phyloP scores from a whole-genome alignment of 2,113 vertebrate genomes.

The Eublepharis macularius region DNA sequence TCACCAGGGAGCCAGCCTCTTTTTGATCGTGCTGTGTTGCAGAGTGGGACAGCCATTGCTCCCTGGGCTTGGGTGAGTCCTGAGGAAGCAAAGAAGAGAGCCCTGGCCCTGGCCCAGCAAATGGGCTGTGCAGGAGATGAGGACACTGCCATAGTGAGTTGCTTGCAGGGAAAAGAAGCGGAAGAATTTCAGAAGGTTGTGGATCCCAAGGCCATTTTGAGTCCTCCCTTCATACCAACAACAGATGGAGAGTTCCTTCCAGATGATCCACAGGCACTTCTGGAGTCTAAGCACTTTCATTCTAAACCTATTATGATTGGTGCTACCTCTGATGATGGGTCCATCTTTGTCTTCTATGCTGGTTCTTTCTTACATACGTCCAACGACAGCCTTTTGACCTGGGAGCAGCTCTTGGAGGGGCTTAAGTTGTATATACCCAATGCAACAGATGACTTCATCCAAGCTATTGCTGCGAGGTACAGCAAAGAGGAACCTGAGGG shows the following conservation, averaged over 20 bases:
- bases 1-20: slow-evolving; percentile 71
- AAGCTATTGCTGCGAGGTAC: slow-evolving; percentile 67
- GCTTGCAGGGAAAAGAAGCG: slow-evolving; percentile 61
- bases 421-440: slow-evolving; percentile 32
- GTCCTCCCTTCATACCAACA: slow-evolving; percentile 52
- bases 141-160: slow-evolving; percentile 52
- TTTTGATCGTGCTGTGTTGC: slow-evolving; percentile 73
- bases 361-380: slow-evolving; percentile 57
- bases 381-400: slow-evolving; percentile 68
- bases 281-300: slow-evolving; percentile 46
- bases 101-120: slow-evolving; percentile 47
- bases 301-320: slow-evolving; percentile 72
- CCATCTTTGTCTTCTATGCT: slow-evolving; percentile 61
- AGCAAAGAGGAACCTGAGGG: slow-evolving; percentile 65
- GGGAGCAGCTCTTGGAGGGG: slow-evolving; percentile 60
- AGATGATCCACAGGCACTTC: slow-evolving; percentile 57
- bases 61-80: slow-evolving; percentile 57
- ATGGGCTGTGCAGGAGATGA: slow-evolving; percentile 63
- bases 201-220: rapidly evolving
- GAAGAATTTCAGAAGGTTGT: slow-evolving; percentile 39
- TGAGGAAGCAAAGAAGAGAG: slow-evolving; percentile 47
- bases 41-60: slow-evolving; percentile 72
- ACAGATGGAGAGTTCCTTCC: slow-evolving; percentile 73
- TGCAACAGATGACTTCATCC: slow-evolving; percentile 31
- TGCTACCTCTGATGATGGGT: slow-evolving; percentile 72